Base-by-base conservation (phyloP, 2,888 invertebrate genomes). In the Tipula confusa region DNA sequence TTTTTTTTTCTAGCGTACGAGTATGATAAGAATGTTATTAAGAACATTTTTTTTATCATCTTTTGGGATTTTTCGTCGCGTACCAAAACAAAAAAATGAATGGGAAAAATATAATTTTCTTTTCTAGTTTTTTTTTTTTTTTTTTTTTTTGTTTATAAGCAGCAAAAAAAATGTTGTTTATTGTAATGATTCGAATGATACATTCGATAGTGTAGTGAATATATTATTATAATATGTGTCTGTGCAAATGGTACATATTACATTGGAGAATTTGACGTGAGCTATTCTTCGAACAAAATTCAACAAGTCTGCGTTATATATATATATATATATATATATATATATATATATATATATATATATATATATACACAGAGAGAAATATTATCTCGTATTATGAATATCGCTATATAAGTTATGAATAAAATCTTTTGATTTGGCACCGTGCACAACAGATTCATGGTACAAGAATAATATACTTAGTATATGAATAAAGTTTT, bases 21-120 rank as follows among this genome's bases (percentile, higher is more conserved):
- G 64, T 64, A 64, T 64, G 64, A 64, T 64, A 64, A 64, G 64
- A 64, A 64, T 64, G 64, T 64, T 64, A 64, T 64, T 64, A 64
- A 64, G 64, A 11, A 64, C 2, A 9, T 24, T 24, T 24, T 64
- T 24, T 64, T 64, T 64, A 64, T 64, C 64, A 64, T 64, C 64
- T 64, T 64, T 64, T 64, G 64, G 64, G 64, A 64, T 64, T 64
- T 38, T 64, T 64, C 64, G 64, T 24, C 64, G 64, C 64, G 64
- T 64, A 64, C 24, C 18, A 24, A 48, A 9, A 64, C 18, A 64
- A 9, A 64, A 64, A 64, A 64, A 7, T 64, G 24, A 24, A 24
- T 64, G 64, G 64, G 64, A 64, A 64, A 64, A 64, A 24, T 64
- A 64, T 64, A 64, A 64, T 64, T 64, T 64, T 64, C 64, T 64